phyloP scores from a whole-genome alignment of 2,113 vertebrate genomes.

The Sinocyclocheilus rhinocerous region DNA sequence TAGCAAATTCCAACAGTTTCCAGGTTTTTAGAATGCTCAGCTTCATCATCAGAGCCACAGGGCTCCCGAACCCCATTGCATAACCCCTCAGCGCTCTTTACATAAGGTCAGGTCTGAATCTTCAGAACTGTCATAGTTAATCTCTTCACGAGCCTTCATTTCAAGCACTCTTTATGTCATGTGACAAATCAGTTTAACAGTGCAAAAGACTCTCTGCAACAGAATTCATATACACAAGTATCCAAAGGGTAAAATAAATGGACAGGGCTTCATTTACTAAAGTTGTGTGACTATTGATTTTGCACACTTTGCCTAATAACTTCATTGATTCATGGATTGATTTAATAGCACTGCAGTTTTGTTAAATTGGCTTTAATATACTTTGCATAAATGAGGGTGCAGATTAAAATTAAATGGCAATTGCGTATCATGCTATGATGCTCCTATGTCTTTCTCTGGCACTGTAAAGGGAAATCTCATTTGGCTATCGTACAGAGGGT shows the following conservation, averaged over 20 bases:
- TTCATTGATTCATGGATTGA: neutral
- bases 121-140: conserved; percentile 31
- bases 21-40: neutral
- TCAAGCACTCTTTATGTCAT: neutral
- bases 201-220: neutral
- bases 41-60: conserved; percentile 27
- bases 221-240: neutral
- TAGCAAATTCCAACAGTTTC: conserved; percentile 10
- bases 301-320: neutral
- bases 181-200: conserved; percentile 9
- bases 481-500: conserved; percentile 81
- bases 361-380: neutral
- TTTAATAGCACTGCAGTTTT: conserved; percentile 1
- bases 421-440: neutral
- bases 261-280: neutral
- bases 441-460: neutral
- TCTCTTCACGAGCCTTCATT: conserved; percentile 25
- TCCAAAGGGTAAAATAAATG: neutral
- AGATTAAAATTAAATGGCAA: neutral
- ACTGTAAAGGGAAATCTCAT: conserved; percentile 74
- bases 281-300: neutral
- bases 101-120: conserved; percentile 38
- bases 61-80: conserved; percentile 42
- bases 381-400: neutral
- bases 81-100: conserved; percentile 38